Percentiles rank a stretch among this genome's conserved stretches.
phyloP scores from a whole-genome alignment of 2,888 invertebrate genomes.

The Lordiphosa fenestrarum region DNA sequence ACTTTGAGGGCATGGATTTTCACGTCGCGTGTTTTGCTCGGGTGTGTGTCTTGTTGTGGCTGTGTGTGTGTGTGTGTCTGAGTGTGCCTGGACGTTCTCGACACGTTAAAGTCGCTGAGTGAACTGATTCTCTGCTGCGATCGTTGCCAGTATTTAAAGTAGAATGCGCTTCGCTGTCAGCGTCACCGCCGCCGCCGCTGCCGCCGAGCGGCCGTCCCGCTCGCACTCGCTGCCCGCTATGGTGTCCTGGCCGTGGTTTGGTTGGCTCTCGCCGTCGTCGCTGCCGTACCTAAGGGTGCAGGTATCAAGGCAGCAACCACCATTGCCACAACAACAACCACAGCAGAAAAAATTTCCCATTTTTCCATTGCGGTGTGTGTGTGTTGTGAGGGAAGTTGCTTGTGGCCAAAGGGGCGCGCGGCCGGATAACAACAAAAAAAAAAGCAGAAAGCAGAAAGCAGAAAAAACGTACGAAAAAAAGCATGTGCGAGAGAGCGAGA shows the following conservation, averaged over 20 bases:
- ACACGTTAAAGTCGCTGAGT: conserved; percentile 80
- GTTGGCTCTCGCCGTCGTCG: conserved; percentile 56
- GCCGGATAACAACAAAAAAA: conserved; percentile 49
- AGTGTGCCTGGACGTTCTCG: conserved; percentile 60
- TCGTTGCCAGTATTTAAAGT: conserved; percentile 80
- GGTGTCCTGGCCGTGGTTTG: conserved; percentile 61
- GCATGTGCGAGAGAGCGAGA: conserved; percentile 45
- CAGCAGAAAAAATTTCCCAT: conserved; percentile 80
- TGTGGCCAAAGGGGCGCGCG: conserved; percentile 62
- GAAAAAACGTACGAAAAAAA: conserved; percentile 51
- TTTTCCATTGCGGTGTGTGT: conserved; percentile 78
- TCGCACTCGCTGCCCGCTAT: conserved; percentile 16
- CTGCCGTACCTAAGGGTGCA: conserved; percentile 68
- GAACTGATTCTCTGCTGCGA: conserved; percentile 80
- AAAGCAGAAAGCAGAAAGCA: too few species aligned
- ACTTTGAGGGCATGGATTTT: not conserved
- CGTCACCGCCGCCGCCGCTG: conserved; percentile 35
- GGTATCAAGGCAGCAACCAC: conserved; percentile 77
- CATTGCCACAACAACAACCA: conserved; percentile 79
- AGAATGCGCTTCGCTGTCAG: conserved; percentile 60
- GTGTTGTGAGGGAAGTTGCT: conserved; percentile 40
- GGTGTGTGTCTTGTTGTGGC: not conserved
- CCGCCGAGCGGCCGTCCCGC: conserved; percentile 30
- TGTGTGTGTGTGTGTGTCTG: conserved; percentile 3
- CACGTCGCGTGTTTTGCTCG: conserved; percentile 7